Evolutionary conservation across 2,888 invertebrate genomes (phyloP), one percentile per base, ranked within the genome.

Genomic region (Tetropium fuscum): DNA sequence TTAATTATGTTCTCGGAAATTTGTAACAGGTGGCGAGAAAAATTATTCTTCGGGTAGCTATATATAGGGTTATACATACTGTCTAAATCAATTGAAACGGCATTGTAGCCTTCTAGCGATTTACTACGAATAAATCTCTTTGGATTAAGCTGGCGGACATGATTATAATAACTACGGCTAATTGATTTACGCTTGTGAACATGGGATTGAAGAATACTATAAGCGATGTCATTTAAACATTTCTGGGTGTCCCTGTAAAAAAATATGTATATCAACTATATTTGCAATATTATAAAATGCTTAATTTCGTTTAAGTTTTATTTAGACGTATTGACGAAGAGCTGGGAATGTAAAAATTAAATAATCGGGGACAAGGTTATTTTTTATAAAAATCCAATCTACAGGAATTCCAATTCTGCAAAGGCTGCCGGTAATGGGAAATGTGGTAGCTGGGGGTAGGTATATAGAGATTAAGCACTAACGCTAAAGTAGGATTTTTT

Each of bases 21-120:
- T 19, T 59, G 63, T 25, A 63, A 38, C 11, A 60, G 41, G 47
- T 58, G 58, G 4, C 15, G 30, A 32, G 22, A 22, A 7, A 15
- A 27, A 18, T 7, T 19, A 8, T 30, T 38, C 30, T 30, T 38
- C 30, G 13, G 11, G 8, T 32, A n/a, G 8, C 5, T 15, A 15
- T 64, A 53, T 49, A 66, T 19, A 34, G 47, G 59, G 13, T 63
- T 56, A 38, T 59, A 60, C 6, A 6, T 57, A 7, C 59, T 56
- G 19, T 55, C 11, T 2, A 56, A 20, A 44, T 27, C 56, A 30
- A 63, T 60, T n/a, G 44, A 58, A 18, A 60, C 57, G 3, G 40
- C 56, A 44, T 45, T 58, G 20, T 16, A 27, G 6, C 15, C 16
- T 1, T 44, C 44, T 44, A 44, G 16, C 44, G 44, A 27, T 20